Base-by-base conservation (phyloP, 2,113 vertebrate species). In the Scortum barcoo region DNA sequence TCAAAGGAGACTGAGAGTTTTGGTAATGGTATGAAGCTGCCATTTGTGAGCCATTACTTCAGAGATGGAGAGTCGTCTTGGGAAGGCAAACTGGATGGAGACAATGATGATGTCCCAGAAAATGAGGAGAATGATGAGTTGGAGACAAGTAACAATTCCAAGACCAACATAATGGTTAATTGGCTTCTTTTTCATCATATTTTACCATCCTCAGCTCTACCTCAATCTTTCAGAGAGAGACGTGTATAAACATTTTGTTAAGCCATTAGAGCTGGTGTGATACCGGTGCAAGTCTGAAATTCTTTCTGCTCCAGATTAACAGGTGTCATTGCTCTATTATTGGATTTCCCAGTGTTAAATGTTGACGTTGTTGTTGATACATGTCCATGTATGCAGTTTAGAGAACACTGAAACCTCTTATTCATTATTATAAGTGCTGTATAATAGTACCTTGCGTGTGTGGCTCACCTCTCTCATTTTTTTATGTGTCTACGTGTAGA, bases 31-130 rank as follows among this genome's bases (percentile, higher is more conserved):
- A 7, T 36, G 20, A 77, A 80, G 36, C 38, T 28, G 26, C 74
- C 84, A 28, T 19, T 17, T 44, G 19, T 5, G 3, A 87, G 76
- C 56, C 73, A 65, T 68, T 85, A 88, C 60, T 82, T 91, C 3
- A 86, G 54, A 60, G 40, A 26, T 28, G 65, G 17, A 7, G 58
- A 86, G 19, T 95, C 93, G 68, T 65, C 50, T 12, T 95, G 94
- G 94, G 93, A 95, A 53, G 65, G 12, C 1, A 44, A 58, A 10
- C 30, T 16, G 48, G 65, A 76, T 26, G 62, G 38, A 3, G 66
- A 70, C 0, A 12, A 50, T 0, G 62, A 58, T 2, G 14, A 66
- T 5, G 9, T 77, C 9, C 46, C 58, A 42, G 70, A 48, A 26
- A 74, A 74, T 40, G 76, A 79, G 0, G 7, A 78, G 1, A 54